Conservation (phyloP, 1,140 invertebrate species). For the Sipha flava region DNA sequence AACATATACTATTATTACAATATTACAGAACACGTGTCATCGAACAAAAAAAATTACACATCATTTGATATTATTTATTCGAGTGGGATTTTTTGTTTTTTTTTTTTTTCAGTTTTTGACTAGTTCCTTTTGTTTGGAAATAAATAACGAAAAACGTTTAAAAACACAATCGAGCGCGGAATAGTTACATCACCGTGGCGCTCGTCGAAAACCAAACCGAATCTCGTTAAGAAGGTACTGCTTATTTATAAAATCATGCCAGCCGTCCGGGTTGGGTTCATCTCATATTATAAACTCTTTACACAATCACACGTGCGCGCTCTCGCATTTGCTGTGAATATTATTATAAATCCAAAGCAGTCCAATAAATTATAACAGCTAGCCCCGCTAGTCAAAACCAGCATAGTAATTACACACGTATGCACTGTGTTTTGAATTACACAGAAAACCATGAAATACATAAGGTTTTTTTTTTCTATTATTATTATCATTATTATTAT, state of each 20-base stretch:
- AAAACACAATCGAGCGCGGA: neutral
- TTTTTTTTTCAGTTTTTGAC: neutral
- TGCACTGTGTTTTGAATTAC: conserved; percentile 1
- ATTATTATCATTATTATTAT: neutral
- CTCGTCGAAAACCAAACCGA: neutral
- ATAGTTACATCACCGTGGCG: neutral
- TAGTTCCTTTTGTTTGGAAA: neutral
- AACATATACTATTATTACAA: neutral
- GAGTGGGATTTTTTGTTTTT: neutral
- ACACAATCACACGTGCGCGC: neutral
- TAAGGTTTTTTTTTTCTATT: neutral
- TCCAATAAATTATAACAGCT: conserved; percentile 31
- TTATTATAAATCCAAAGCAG: conserved; percentile 18
- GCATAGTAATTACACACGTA: conserved; percentile 11
- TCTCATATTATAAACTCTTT: neutral
- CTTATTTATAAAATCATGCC: neutral
- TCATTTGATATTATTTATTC: neutral
- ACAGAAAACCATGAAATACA: conserved; percentile 21
- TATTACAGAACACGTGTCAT: neutral
- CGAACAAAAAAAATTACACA: neutral
- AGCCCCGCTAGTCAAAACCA: conserved; percentile 18
- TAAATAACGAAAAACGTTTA: neutral
- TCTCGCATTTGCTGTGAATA: neutral
- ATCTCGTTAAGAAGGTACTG: neutral
- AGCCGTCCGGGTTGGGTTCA: neutral